Percentiles rank a stretch among this genome's conserved stretches.
phyloP scores from a whole-genome alignment of 2,113 vertebrate species.

The Ancistrus triradiatus region DNA sequence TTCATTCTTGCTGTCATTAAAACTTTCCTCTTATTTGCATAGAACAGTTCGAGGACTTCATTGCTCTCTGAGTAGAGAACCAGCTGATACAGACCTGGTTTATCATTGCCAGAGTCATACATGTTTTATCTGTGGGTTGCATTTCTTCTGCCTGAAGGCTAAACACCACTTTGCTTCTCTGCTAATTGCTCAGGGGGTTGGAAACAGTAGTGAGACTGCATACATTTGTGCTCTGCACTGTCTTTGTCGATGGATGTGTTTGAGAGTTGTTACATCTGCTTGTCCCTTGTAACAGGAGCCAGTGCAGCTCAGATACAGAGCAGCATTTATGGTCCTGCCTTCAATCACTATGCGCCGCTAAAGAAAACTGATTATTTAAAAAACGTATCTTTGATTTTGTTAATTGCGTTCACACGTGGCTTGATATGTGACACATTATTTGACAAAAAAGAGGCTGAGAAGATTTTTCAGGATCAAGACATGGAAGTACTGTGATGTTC shows the following conservation, averaged over 20 bases:
- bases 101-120: neutral
- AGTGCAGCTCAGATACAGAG: slow-evolving; percentile 39
- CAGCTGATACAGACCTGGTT: neutral
- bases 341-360: slow-evolving; percentile 32
- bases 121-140: slow-evolving; percentile 25
- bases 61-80: neutral
- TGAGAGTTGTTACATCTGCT: slow-evolving; percentile 29
- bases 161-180: slow-evolving; percentile 1
- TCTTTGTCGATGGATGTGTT: slow-evolving; percentile 13
- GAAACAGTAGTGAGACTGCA: slow-evolving; percentile 16
- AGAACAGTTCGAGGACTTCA: neutral
- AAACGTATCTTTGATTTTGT: slow-evolving; percentile 1
- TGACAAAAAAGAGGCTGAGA: too few relatives aligned
- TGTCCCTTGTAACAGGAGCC: too few relatives aligned
- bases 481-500: too few relatives aligned
- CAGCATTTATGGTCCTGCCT: slow-evolving; percentile 40
- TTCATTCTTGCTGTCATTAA: neutral
- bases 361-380: slow-evolving; percentile 50
- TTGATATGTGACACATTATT: slow-evolving; percentile 14
- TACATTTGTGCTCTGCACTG: slow-evolving; percentile 15
- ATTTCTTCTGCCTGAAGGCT: slow-evolving; percentile 26
- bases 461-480: too few relatives aligned
- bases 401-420: slow-evolving; percentile 4
- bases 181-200: slow-evolving; percentile 23
- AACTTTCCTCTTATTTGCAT: slow-evolving; percentile 2